Percentiles rank a stretch among this genome's conserved stretches.
phyloP scores from a whole-genome alignment of 2,888 invertebrate genomes.

The Polyploca ridens region DNA sequence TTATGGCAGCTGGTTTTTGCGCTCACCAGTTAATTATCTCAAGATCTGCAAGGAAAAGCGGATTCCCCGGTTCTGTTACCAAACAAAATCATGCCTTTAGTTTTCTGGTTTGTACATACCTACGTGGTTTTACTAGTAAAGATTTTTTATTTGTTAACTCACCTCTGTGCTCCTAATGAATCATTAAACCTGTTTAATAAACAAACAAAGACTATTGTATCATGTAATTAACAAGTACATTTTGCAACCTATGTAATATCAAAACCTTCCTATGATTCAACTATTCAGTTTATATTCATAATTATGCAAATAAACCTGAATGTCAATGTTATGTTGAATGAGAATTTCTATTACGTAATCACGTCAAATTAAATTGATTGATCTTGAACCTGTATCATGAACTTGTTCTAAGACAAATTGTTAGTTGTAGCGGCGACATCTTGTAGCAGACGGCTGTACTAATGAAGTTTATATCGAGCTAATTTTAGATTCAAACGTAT shows the following conservation, averaged over 20 bases:
- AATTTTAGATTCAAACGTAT: not conserved
- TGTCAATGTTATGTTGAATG: not conserved
- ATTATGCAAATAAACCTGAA: not conserved
- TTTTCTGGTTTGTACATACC: not conserved
- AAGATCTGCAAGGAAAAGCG: not conserved
- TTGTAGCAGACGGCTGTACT: not conserved
- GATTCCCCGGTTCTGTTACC: not conserved
- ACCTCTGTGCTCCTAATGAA: not conserved
- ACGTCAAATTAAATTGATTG: not conserved
- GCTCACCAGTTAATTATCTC: not conserved
- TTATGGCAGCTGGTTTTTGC: not conserved
- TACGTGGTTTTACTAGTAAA: not conserved
- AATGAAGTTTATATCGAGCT: not conserved
- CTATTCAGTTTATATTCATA: not conserved
- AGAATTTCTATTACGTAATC: not conserved
- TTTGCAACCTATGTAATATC: slow-evolving; percentile 6
- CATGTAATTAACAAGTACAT: slow-evolving; percentile 1
- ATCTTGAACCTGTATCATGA: not conserved
- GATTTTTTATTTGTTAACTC: not conserved
- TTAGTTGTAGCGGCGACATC: not conserved
- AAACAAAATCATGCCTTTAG: not conserved
- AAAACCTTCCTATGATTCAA: not conserved
- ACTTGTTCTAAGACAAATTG: not conserved
- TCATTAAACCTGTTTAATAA: slow-evolving; percentile 9
- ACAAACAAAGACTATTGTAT: slow-evolving; percentile 13